Evolutionary conservation across 2,113 vertebrate species (phyloP).

Genomic region (Tinamus guttatus): DNA sequence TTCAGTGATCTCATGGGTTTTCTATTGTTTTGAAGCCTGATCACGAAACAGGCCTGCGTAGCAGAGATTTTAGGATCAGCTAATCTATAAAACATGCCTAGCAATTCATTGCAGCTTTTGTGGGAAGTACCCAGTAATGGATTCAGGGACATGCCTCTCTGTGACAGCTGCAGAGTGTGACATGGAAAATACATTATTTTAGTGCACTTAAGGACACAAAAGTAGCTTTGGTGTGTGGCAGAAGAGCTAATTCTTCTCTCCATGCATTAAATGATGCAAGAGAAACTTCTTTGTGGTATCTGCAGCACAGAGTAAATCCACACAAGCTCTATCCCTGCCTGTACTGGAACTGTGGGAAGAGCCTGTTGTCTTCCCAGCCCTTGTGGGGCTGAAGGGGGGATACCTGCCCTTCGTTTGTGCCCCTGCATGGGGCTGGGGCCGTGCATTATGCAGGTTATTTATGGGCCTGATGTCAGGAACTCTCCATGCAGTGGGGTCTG

Average conservation of each 20-base stretch:
- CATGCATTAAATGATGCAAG: rapidly evolving
- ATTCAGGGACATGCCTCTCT: not conserved
- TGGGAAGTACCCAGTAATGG: rapidly evolving
- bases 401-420: rapidly evolving
- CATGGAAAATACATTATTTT: constrained; percentile 45
- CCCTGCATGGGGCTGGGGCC: not conserved
- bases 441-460: constrained; percentile 29
- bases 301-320: rapidly evolving
- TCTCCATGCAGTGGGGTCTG: not conserved
- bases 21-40: not conserved
- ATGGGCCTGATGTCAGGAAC: constrained; percentile 22
- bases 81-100: not conserved
- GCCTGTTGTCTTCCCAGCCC: rapidly evolving
- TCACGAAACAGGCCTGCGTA: not conserved
- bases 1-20: not conserved
- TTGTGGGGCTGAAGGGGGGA: not conserved
- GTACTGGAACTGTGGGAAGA: not conserved
- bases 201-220: not conserved
- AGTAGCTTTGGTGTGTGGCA: not conserved
- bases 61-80: not conserved
- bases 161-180: not conserved
- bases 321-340: not conserved
- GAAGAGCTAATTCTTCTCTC: not conserved
- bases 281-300: not conserved
- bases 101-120: not conserved